Evolutionary conservation across 2,113 vertebrate genomes (phyloP), one percentile per base, ranked within the genome.

Genomic region (Lontra canadensis): DNA sequence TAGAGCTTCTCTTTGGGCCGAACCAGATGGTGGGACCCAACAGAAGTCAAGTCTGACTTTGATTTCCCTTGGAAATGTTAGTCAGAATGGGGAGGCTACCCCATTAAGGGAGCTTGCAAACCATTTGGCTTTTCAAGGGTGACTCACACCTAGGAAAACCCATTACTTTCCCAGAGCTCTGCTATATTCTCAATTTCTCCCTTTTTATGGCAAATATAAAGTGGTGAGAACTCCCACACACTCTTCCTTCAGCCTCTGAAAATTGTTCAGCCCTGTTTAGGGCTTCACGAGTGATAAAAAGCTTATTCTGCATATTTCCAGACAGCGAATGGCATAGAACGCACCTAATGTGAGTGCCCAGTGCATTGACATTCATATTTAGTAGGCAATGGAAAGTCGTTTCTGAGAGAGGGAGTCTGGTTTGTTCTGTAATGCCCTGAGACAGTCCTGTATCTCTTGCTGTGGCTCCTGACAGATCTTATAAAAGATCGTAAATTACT

Each of bases 401-500:
- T 98, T 98, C 44, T 4, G 93, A 97, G 95, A 92, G 93, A 95
- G 61, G 84, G 81, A 98, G 96, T 95, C 89, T 25, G 88, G 98
- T 98, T 98, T 98, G 88, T 96, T 98, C 98, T 97, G 96, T 98
- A 98, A 98, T 98, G 94, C 98, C 90, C 96, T 97, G 98, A 99
- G 98, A 99, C 98, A 98, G 98, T 98, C 97, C 96, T 98, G 97
- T 98, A 98, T 99, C 98, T 99, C 98, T 94, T 95, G 98, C 98
- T 98, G 97, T 67, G 90, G 98, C 97, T 99, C 95, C 98, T 99
- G 98, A 98, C 98, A 99, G 98, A 99, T 99, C 98, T 99, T 98
- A 98, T 98, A 99, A 99, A 98, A 98, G 98, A 98, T 98, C 44
- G 2, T 98, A 99, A 99, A 99, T 99, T 99, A 98, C 98, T 99